Base-by-base conservation (phyloP, 1,140 invertebrate genomes). In the Sweltsa coloradensis region DNA sequence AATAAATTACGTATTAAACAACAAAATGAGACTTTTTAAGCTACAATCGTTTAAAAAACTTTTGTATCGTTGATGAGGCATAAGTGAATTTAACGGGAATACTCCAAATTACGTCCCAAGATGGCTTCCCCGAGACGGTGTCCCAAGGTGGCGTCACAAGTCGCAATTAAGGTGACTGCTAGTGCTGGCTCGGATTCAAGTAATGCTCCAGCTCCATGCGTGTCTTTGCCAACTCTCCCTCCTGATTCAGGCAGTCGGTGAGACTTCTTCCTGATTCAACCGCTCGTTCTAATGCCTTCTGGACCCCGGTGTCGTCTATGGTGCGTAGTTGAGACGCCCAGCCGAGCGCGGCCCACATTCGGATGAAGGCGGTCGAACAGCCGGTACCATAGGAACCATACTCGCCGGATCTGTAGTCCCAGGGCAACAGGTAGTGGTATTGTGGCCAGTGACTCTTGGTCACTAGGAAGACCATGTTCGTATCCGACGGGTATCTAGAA, bases 361-460 rank as follows among this genome's bases (percentile, higher is more conserved):
- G 71, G 13, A 88, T 78, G 44, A 84, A 71, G 1, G 74, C 68
- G 0, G 80, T 75, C 0, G 70, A 70, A 34, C 67, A 78, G 1
- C 81, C 83, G 0, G 55, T 60, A 9, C 75, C 73, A 55, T 89
- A 89, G 24, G 71, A 71, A 1, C 85, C 84, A 45, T 74, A 87
- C 65, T 89, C 85, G 6, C 78, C 78, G 13, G 71, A 78, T 56
- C 83, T 81, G 60, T 83, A 88, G 51, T 89, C 85, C 66, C 75
- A 77, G 0, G 83, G 79, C 3, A 83, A 56, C 2, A 85, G 53
- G 50, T 89, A 87, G 53, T 89, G 85, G 51, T 85, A 89, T 42
- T 81, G 76, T 0, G 76, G 72, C 85, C 84, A 88, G 52, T 79
- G 78, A 1, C 73, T 79, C 56, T 81, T 83, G 0, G 69, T 76